Evolutionary conservation across 2,888 invertebrate genomes (phyloP), one percentile per base, ranked within the genome.

Genomic region (Argyresthia albistria): DNA sequence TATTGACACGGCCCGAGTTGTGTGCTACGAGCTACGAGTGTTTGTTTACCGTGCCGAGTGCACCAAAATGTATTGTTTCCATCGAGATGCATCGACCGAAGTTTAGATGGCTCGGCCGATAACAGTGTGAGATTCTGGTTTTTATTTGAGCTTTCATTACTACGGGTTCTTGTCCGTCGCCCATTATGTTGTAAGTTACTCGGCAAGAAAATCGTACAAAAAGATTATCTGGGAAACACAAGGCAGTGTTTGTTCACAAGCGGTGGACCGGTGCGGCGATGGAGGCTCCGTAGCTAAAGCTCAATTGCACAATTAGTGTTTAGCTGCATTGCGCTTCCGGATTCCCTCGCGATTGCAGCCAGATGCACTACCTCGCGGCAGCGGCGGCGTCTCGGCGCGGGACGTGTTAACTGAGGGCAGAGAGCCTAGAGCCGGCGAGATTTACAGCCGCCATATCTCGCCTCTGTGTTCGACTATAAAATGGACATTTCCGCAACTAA

Each of bases 261-360:
- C 56, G 35, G 42, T n/a, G 42, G 25, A 25, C 25, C 25, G 25
- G 25, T 25, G 25, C 25, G 25, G 25, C 25, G 25, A 25, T 12
- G 25, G 60, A 57, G 61, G 61, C 61, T 62, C 63, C 73, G 74
- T 73, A 67, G 64, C 73, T 72, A 73, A 76, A 73, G 70, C 42
- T 74, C 76, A 73, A 79, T 80, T 80, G 75, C 76, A 79, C 77
- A 79, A 82, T 81, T 78, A 80, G 67, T 63, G 70, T 66, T 70
- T 36, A 66, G 65, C 68, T 64, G 60, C 61, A 55, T 58, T 57
- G 65, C 63, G 70, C 73, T 81, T 82, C 80, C 81, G 80, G 83
- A 82, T 79, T 83, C 80, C 72, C 78, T 74, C 61, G 72, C 71
- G 75, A 77, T 78, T 73, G 70, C 66, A 15, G 35, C 35, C 36